Evolutionary conservation across 2,888 invertebrate genomes (phyloP).

Genomic region (Agrochola circellaris): DNA sequence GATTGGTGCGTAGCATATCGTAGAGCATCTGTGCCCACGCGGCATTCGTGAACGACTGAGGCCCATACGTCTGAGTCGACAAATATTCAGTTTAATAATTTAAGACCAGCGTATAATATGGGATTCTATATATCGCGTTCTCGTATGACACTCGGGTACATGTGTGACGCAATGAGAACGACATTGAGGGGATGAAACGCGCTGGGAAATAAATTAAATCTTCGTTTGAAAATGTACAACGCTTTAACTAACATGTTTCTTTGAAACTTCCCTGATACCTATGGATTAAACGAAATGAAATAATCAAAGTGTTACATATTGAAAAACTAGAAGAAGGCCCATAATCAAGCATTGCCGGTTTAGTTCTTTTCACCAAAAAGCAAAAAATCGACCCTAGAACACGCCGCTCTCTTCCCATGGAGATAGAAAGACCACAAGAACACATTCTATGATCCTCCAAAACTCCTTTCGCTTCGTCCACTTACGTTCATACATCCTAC

Average conservation of each 20-base stretch:
- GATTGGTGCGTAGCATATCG: conserved; percentile 79
- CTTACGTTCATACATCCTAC: not conserved
- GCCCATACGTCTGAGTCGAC: conserved; percentile 80
- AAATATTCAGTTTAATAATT: conserved; percentile 88
- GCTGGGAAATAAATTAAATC: conserved; percentile 15
- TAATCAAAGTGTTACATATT: not conserved
- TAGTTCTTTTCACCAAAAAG: not conserved
- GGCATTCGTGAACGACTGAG: conserved; percentile 80
- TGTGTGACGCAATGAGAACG: conserved; percentile 72
- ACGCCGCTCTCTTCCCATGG: not conserved
- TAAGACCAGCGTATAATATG: conserved; percentile 79
- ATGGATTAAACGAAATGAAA: not conserved
- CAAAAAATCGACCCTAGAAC: too few relatives aligned
- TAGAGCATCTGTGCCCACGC: conserved; percentile 85
- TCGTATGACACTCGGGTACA: conserved; percentile 77
- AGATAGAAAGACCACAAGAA: not conserved
- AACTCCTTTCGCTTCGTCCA: not conserved
- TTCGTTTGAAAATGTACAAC: not conserved
- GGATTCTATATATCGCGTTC: conserved; percentile 70
- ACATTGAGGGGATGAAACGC: conserved; percentile 71
- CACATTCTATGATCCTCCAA: not conserved
- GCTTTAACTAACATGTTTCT: not conserved
- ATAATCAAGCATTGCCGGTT: not conserved
- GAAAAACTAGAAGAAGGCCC: not conserved
- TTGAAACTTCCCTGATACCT: not conserved